Conservation (phyloP, 2,797 vertebrate genomes). For the Catostomus latipinnis region DNA sequence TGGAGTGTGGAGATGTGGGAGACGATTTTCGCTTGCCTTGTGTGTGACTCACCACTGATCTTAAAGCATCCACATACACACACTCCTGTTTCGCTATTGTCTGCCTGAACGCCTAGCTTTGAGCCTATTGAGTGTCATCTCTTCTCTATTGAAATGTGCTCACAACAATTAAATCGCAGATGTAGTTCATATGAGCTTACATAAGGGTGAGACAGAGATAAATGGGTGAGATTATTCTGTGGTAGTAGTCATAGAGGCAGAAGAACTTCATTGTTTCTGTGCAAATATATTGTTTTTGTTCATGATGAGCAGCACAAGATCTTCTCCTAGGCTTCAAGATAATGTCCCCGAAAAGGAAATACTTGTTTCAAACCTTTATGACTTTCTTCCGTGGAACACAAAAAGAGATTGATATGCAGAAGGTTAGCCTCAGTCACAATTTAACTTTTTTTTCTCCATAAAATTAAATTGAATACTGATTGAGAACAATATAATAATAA, state of each 20-base stretch:
- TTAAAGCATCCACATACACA: conserved; percentile 41
- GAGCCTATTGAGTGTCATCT: conserved; percentile 42
- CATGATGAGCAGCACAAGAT: conserved; percentile 11
- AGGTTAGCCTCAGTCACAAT: no score
- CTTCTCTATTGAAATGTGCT: conserved; percentile 36
- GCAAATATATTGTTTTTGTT: conserved; percentile 25
- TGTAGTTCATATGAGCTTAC: background rate
- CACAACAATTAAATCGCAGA: conserved; percentile 45
- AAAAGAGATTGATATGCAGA: no score
- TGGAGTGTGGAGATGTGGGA: conserved; percentile 75
- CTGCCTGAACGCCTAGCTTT: conserved; percentile 43
- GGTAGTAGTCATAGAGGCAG: background rate
- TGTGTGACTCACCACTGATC: conserved; percentile 42
- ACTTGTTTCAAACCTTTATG: no score
- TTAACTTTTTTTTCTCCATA: no score
- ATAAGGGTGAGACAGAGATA: conserved; percentile 17
- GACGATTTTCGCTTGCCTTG: conserved; percentile 42
- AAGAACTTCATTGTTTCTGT: conserved; percentile 3
- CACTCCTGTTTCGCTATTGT: conserved; percentile 40
- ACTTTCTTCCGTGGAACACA: no score
- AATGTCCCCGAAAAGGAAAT: no score
- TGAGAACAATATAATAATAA: no score
- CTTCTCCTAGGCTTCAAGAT: background rate
- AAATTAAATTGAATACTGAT: no score
- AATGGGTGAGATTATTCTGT: conserved; percentile 8